These are phyloP conservation scores for Philereme transversata DNA, from an alignment of 2,888 invertebrate genomes.

Conservation along the genomic window DNA sequence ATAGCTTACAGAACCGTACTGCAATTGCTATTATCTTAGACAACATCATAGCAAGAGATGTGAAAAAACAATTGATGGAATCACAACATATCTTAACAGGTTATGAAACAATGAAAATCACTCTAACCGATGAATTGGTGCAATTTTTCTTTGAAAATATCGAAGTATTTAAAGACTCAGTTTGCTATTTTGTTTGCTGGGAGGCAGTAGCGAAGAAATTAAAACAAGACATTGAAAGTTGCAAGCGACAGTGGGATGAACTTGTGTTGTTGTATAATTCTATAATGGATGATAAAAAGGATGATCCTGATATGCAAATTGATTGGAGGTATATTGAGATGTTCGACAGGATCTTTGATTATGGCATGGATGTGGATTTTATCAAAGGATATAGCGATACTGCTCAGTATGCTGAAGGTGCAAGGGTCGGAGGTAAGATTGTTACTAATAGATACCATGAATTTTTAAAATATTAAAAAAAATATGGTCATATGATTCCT, in stretches of 20 bases:
- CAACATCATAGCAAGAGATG: slow-evolving; percentile 66
- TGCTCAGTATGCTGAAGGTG: slow-evolving; percentile 33
- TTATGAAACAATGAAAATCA: slow-evolving; percentile 50
- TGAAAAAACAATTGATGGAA: slow-evolving; percentile 48
- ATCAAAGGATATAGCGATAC: slow-evolving; percentile 58
- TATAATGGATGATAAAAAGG: slow-evolving; percentile 69
- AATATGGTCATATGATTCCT: too few species aligned
- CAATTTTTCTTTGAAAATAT: slow-evolving; percentile 67
- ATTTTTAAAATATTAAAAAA: too few species aligned
- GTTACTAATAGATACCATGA: too few species aligned
- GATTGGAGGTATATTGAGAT: slow-evolving; percentile 76
- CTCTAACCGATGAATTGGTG: slow-evolving; percentile 61
- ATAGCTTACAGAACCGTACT: slow-evolving; percentile 54
- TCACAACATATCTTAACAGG: slow-evolving; percentile 26
- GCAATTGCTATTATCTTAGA: slow-evolving; percentile 68
- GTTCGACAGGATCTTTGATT: slow-evolving; percentile 76
- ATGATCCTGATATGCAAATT: slow-evolving; percentile 71
- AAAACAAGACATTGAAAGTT: slow-evolving; percentile 45
- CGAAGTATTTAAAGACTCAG: slow-evolving; percentile 66
- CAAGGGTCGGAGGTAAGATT: slow-evolving; percentile 58
- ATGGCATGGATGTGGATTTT: slow-evolving; percentile 69
- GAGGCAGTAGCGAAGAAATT: slow-evolving; percentile 56
- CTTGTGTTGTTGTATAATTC: slow-evolving; percentile 60
- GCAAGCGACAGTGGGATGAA: slow-evolving; percentile 66
- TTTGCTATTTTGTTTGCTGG: slow-evolving; percentile 72